Evolutionary conservation across 2,888 invertebrate genomes (phyloP).

Genomic region (Allolobophora icterica): DNA sequence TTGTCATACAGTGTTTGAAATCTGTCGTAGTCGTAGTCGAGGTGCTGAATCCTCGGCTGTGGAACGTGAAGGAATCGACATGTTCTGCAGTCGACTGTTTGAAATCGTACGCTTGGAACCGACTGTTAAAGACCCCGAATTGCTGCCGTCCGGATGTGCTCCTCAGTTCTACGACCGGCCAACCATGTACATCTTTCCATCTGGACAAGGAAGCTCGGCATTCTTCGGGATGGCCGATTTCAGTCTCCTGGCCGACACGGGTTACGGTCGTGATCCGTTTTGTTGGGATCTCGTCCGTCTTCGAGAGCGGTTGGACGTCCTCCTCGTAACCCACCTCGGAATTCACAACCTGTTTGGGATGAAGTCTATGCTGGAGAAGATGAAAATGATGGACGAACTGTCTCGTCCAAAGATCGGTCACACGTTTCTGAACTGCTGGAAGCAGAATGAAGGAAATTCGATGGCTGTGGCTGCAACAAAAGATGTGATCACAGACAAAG

Average conservation of each 20-base stretch:
- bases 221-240: conserved; percentile 95
- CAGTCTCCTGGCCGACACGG: conserved; percentile 92
- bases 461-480: conserved; percentile 41
- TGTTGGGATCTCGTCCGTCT: conserved; percentile 97
- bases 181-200: conserved; percentile 93
- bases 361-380: conserved; percentile 85
- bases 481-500: background rate
- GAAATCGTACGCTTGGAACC: background rate
- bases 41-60: background rate
- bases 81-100: background rate
- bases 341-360: conserved; percentile 90
- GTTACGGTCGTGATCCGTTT: conserved; percentile 75
- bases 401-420: conserved; percentile 89
- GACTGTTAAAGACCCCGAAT: background rate
- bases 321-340: conserved; percentile 89
- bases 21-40: background rate
- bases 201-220: conserved; percentile 94
- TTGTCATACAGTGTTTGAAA: background rate
- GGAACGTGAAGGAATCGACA: background rate
- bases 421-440: conserved; percentile 90
- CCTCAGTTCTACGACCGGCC: conserved; percentile 77
- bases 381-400: conserved; percentile 68
- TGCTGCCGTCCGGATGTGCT: background rate
- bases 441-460: conserved; percentile 64
- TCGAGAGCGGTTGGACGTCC: conserved; percentile 87